These are phyloP conservation scores for Listronotus bonariensis DNA, from an alignment of 1,140 invertebrate genomes.

Conservation along the genomic window DNA sequence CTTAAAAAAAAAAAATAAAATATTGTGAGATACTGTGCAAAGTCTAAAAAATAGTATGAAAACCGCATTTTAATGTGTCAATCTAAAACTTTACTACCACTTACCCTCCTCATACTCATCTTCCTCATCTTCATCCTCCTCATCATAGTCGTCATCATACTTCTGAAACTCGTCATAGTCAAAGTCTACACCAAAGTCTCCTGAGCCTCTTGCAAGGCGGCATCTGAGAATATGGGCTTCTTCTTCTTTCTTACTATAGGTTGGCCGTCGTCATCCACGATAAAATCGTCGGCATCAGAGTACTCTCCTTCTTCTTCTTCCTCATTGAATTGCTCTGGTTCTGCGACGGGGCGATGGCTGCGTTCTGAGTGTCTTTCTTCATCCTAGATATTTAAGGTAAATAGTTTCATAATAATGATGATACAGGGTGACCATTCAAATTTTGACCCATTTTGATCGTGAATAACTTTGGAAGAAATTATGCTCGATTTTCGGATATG, in stretches of 20 bases:
- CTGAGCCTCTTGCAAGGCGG: slow-evolving; percentile 95
- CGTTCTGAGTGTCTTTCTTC: slow-evolving; percentile 76
- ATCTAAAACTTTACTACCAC: neutral
- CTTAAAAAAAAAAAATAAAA: slow-evolving; percentile 9
- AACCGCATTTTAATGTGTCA: no score
- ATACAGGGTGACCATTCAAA: no score
- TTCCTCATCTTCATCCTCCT: slow-evolving; percentile 74
- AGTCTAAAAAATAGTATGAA: no score
- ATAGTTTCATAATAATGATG: no score
- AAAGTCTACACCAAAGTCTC: slow-evolving; percentile 99
- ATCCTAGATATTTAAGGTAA: slow-evolving; percentile 64
- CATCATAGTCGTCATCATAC: slow-evolving; percentile 86
- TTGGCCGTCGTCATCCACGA: slow-evolving; percentile 94
- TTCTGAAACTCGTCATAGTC: slow-evolving; percentile 95
- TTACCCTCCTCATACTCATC: slow-evolving; percentile 53
- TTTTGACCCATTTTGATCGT: no score
- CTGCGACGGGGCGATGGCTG: slow-evolving; percentile 66
- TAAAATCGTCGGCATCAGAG: slow-evolving; percentile 94
- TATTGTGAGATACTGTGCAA: no score
- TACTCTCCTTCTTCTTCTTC: slow-evolving; percentile 75
- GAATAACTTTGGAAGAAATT: no score
- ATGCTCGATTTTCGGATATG: no score
- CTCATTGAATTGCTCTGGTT: slow-evolving; percentile 72
- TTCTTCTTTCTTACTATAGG: slow-evolving; percentile 87
- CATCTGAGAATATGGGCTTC: slow-evolving; percentile 88